phyloP scores from a whole-genome alignment of 2,113 vertebrate genomes.

The Rostratula benghalensis region DNA sequence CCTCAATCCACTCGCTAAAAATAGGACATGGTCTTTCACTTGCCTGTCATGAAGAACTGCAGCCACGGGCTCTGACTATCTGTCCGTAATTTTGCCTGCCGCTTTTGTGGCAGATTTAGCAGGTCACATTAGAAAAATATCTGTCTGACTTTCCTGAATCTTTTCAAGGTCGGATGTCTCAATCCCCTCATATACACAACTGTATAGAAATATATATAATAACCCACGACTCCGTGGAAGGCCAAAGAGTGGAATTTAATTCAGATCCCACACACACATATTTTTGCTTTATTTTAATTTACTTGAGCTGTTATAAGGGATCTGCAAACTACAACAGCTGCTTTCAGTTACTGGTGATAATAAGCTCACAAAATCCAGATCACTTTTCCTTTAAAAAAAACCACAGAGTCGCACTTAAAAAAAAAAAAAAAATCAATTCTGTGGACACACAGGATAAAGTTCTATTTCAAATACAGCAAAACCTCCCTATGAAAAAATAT shows the following conservation, averaged over 20 bases:
- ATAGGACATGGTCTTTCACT: slow-evolving; percentile 52
- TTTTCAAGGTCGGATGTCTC: slow-evolving; percentile 38
- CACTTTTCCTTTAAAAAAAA: slow-evolving; percentile 66
- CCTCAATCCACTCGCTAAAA: slow-evolving; percentile 21
- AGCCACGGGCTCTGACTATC: slow-evolving; percentile 47
- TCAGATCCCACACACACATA: background rate
- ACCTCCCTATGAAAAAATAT: background rate
- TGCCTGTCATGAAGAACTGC: slow-evolving; percentile 42
- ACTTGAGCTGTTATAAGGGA: slow-evolving; percentile 54
- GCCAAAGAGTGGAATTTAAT: slow-evolving; percentile 38
- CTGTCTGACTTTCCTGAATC: background rate
- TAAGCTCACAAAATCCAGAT: slow-evolving; percentile 75
- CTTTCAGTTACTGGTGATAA: slow-evolving; percentile 62
- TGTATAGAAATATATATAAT: slow-evolving; percentile 30
- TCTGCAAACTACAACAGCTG: slow-evolving; percentile 68
- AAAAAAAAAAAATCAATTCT: slow-evolving; percentile 14
- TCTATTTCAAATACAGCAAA: background rate
- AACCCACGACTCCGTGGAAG: slow-evolving; percentile 1
- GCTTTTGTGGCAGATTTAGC: slow-evolving; percentile 54
- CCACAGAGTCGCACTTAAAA: background rate
- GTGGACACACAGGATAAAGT: background rate
- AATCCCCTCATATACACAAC: slow-evolving; percentile 27
- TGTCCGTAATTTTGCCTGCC: slow-evolving; percentile 36
- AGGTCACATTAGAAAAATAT: slow-evolving; percentile 51
- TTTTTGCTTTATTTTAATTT: slow-evolving; percentile 50